phyloP scores from a whole-genome alignment of 2,888 invertebrate genomes.

The Sinotaia quadrata region DNA sequence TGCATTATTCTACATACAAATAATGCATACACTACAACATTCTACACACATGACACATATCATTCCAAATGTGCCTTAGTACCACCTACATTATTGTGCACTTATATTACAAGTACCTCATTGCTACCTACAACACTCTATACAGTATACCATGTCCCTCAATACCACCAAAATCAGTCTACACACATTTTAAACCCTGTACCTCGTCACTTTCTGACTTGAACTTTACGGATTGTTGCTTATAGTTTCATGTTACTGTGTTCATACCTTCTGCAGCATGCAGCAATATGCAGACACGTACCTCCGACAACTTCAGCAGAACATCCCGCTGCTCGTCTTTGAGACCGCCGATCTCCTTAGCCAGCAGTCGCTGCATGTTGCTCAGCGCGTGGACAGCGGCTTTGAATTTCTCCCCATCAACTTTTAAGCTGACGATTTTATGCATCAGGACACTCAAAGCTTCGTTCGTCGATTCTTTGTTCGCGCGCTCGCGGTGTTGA shows the following conservation, averaged over 20 bases:
- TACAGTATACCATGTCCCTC: no score
- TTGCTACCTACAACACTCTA: no score
- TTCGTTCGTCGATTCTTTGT: conserved; percentile 9
- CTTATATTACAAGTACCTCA: no score
- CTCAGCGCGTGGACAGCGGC: conserved; percentile 26
- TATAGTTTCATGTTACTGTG: not conserved
- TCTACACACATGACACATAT: no score
- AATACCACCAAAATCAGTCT: no score
- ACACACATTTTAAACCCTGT: no score
- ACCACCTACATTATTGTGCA: no score
- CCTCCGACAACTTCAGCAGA: conserved; percentile 23
- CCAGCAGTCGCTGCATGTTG: conserved; percentile 28
- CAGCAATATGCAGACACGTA: not conserved
- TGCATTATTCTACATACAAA: no score
- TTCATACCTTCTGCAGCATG: no score
- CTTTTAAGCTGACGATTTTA: conserved; percentile 17
- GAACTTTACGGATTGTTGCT: not conserved
- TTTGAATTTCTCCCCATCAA: conserved; percentile 30
- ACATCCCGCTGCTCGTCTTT: conserved; percentile 27
- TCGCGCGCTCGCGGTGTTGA: not conserved
- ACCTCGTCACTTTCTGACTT: not conserved
- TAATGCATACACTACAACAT: no score
- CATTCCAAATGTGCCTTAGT: no score
- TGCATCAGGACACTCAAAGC: conserved; percentile 8
- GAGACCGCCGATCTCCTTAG: conserved; percentile 20